Percentiles rank a stretch among this genome's conserved stretches.
These are phyloP conservation scores for Drosophila lutescens DNA, from an alignment of 2,888 invertebrate species.

Conservation along the genomic window DNA sequence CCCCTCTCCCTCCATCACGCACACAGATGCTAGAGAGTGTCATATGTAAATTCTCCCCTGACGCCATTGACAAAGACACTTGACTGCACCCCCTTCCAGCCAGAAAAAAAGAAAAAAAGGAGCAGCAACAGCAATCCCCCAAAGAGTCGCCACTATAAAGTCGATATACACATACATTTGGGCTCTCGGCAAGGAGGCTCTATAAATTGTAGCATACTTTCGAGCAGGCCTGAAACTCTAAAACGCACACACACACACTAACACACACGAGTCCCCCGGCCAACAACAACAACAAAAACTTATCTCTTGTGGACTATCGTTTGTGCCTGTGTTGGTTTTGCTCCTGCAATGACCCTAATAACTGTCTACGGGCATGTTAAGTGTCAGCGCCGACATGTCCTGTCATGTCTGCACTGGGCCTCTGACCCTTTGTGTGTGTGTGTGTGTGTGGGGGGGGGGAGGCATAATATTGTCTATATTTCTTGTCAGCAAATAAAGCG, in stretches of 20 bases:
- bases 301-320: conserved; percentile 49
- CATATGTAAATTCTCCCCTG: conserved; percentile 79
- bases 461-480: conserved; percentile 77
- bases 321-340: conserved; percentile 31
- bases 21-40: conserved; percentile 57
- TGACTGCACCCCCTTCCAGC: conserved; percentile 39
- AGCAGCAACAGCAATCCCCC: conserved; percentile 35
- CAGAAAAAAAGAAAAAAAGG: conserved; percentile 26
- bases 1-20: conserved; percentile 5
- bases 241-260: conserved; percentile 51
- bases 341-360: conserved; percentile 79
- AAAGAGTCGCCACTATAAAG: conserved; percentile 64
- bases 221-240: conserved; percentile 63
- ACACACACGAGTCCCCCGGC: not conserved
- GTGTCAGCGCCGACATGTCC: conserved; percentile 78
- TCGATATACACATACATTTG: conserved; percentile 76
- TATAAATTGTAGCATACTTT: conserved; percentile 74
- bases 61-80: conserved; percentile 79
- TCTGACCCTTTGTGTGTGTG: conserved; percentile 18
- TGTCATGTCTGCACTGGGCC: conserved; percentile 64
- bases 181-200: conserved; percentile 59
- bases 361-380: conserved; percentile 80
- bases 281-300: conserved; percentile 24
- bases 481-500: conserved; percentile 80
- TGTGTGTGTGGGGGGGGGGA: conserved; percentile 34